A percentile compares a stretch with the other conserved stretches of the same genome.
Conservation (phyloP, 2,888 invertebrate species). For the Arenicola marina region DNA sequence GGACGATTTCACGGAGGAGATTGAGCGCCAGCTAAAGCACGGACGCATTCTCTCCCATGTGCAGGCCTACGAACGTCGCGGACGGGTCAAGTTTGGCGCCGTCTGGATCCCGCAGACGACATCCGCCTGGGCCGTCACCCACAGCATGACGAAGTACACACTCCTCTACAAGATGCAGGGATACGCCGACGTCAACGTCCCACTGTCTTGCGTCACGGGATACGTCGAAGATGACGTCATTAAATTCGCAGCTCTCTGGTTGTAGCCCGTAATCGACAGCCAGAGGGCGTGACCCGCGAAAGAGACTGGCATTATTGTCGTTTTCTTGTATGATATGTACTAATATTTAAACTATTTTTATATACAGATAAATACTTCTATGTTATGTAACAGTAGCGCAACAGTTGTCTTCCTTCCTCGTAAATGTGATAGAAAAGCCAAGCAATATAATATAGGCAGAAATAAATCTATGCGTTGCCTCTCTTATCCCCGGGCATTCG, state of each 20-base stretch:
- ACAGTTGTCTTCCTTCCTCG: too few relatives aligned
- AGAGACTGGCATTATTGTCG: too few relatives aligned
- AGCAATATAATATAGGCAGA: too few relatives aligned
- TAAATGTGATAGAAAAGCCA: too few relatives aligned
- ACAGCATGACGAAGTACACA: slow-evolving; percentile 48
- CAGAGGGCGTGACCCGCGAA: too few relatives aligned
- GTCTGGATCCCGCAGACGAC: slow-evolving; percentile 39
- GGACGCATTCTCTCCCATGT: slow-evolving; percentile 36
- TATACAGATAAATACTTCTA: too few relatives aligned
- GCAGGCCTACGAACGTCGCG: slow-evolving; percentile 42
- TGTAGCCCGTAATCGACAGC: too few relatives aligned
- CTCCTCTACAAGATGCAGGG: slow-evolving; percentile 47
- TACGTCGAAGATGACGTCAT: slow-evolving; percentile 45
- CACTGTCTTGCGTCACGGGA: slow-evolving; percentile 41
- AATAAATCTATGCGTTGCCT: too few relatives aligned
- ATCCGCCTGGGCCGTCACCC: slow-evolving; percentile 43
- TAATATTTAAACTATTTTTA: too few relatives aligned
- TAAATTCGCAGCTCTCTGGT: slow-evolving; percentile 50
- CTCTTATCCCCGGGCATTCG: too few relatives aligned
- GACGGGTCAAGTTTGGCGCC: slow-evolving; percentile 41
- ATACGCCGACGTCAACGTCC: slow-evolving; percentile 40
- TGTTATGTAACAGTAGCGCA: too few relatives aligned
- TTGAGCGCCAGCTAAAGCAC: slow-evolving; percentile 33
- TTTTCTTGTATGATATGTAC: too few relatives aligned
- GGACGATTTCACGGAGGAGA: slow-evolving; percentile 40